Conservation (phyloP, 2,113 vertebrate species). For the Erythrocebus patas region DNA sequence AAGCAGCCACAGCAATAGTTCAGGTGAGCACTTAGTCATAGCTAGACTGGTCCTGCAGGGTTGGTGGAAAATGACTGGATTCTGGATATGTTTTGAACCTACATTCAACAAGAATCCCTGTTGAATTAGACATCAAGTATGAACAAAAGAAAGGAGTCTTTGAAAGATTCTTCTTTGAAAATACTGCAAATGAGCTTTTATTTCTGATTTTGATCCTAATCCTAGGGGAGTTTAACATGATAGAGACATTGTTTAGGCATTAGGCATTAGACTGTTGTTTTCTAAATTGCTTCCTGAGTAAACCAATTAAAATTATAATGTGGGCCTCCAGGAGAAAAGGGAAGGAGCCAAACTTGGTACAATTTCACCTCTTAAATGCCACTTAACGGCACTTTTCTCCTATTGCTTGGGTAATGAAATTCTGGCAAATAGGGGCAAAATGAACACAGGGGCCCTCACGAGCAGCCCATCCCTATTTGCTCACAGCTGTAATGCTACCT, state of each 20-base stretch:
- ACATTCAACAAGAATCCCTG: not conserved
- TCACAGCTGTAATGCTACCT: not conserved
- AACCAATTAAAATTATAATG: slow-evolving; percentile 55
- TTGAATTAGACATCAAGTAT: not conserved
- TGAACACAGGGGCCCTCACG: not conserved
- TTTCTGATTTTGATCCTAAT: not conserved
- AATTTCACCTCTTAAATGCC: not conserved
- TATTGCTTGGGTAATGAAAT: slow-evolving; percentile 9
- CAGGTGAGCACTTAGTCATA: not conserved
- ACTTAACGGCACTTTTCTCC: not conserved
- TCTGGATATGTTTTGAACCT: not conserved
- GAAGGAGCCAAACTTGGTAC: not conserved
- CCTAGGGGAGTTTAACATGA: not conserved
- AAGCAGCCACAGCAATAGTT: accelerated
- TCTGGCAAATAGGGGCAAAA: not conserved
- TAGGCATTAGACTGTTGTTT: slow-evolving; percentile 17
- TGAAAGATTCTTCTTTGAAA: not conserved
- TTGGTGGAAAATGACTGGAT: no score
- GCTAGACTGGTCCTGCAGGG: not conserved
- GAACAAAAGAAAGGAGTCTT: not conserved
- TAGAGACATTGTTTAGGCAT: not conserved
- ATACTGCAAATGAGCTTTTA: not conserved
- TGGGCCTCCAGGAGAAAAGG: slow-evolving; percentile 38
- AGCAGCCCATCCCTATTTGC: not conserved
- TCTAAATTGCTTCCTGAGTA: slow-evolving; percentile 47